Base-by-base conservation (phyloP, 2,888 invertebrate species). In the Cheilosia soror region DNA sequence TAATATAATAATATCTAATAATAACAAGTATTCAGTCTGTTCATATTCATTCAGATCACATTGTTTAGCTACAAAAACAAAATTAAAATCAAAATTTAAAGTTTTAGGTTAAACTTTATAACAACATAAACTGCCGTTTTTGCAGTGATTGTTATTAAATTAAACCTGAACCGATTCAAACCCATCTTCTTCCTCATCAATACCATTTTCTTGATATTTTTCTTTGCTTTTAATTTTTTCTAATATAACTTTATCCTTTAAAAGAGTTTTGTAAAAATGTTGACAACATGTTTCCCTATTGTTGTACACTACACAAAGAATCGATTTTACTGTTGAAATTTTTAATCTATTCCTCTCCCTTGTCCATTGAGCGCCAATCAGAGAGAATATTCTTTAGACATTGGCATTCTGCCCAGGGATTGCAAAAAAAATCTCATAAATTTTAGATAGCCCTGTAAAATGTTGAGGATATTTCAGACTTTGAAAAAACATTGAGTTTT, bases 371-470 rank as follows among this genome's bases (percentile, higher is more conserved):
- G 40, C 51, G 2, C 49, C 25, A 51, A 65, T 49, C 6, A 65
- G 47, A 49, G 65, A 49, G 20, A 49, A 33, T 65, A 44, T 49
- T 51, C 65, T 66, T 51, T 66, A 27, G 0, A 66, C 66, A 25
- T 40, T 53, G 4, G 51, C 25, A 66, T 53, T 66, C 13, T 51
- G 51, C 13, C 37, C 66, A 13, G 66, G 66, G 5, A 53, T 66
- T 53, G 37, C 27, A 40, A 66, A 66, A 53, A 66, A 66, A 65
- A 62, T 15, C n/a, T 42, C 57, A 20, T n/a, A 57, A 57, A 57
- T 44, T 13, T n/a, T 57, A 9, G 53, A 53, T 4, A 53, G 27
- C 53, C 29, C 53, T 53, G 53, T 2, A 53, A 53, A 53, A 9
- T 53, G 53, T 5, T 53, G 9, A 27, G n/a, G 53, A 29, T 53